Evolutionary conservation across 2,797 vertebrate genomes (phyloP).

Genomic region (Xenops minutus): DNA sequence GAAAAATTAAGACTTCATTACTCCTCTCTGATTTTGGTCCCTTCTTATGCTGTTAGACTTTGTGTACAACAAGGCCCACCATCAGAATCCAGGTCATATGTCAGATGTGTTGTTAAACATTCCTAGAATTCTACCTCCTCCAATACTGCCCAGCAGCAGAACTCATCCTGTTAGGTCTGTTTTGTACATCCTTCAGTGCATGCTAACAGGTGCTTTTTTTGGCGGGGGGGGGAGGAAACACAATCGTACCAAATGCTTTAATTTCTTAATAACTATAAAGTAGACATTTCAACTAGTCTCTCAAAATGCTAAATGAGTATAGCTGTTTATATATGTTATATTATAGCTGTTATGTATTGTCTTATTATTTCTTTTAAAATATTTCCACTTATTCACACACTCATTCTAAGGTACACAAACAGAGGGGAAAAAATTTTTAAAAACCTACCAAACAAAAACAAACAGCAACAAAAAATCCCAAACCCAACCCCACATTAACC

Average conservation of each 20-base stretch:
- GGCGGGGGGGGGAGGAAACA: neutral
- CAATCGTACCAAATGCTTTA: neutral
- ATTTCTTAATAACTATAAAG: neutral
- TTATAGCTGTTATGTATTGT: too few relatives aligned
- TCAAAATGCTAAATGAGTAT: neutral
- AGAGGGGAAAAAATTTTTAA: neutral
- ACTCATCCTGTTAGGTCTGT: neutral
- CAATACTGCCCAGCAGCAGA: neutral
- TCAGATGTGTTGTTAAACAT: neutral
- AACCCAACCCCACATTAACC: neutral
- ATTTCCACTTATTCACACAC: neutral
- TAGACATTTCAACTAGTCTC: neutral
- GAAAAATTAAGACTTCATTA: neutral
- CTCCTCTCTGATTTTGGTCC: neutral
- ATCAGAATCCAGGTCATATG: neutral
- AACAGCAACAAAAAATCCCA: neutral
- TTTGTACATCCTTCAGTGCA: neutral
- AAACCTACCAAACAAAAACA: neutral
- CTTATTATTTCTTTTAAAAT: neutral
- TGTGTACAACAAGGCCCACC: neutral
- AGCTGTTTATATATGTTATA: neutral
- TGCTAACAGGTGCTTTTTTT: fast-evolving
- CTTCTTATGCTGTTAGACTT: neutral
- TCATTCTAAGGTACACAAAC: neutral
- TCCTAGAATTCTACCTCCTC: neutral